Evolutionary conservation across 2,797 vertebrate species (phyloP), one percentile per base, ranked within the genome.

Genomic region (Sandelia bainsii): DNA sequence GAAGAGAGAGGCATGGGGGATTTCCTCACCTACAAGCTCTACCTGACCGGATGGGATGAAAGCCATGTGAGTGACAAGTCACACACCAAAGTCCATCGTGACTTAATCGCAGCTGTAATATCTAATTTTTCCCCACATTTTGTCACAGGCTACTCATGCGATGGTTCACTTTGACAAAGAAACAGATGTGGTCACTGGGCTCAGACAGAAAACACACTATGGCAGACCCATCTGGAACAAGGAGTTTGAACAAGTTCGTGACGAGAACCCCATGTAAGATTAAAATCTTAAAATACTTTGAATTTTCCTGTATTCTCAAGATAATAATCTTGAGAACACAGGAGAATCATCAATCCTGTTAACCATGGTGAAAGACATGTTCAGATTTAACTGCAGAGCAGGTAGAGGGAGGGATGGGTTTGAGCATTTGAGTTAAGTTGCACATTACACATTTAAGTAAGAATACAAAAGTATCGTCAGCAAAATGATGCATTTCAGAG

Each of bases 11-110:
- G 96, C 74, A 95, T 96, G 93, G 91, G 81, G 0, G 88, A 95
- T 75, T 97, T 98, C 86, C 95, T 99, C 76, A 98, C 96, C 40
- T 98, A 97, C 85, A 94, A 93, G 8, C 97, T 99, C 62, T 99
- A 93, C 80, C 95, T 98, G 79, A 99, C 97, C 0, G 94, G 94
- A 63, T 98, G 97, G 97, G 89, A 97, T 85, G 93, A 86, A 61
- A 95, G 86, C 67, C 95, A 96, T 1, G 96, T 98, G 96, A 6
- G 96, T 96, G 87, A 3, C 5, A 46, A n/a, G 11, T 23, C 17
- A 44, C 37, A 7, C 4, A 19, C 3, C 29, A 53, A 65, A 63
- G 50, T 76, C 44, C 62, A 6, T 42, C 52, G 62, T 44, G 16
- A 16, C n/a, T 1, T 29, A 1, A 72, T 52, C 42, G 60, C 14